These are phyloP conservation scores for Notothenia rossii DNA, from an alignment of 2,113 vertebrate genomes.

Conservation along the genomic window DNA sequence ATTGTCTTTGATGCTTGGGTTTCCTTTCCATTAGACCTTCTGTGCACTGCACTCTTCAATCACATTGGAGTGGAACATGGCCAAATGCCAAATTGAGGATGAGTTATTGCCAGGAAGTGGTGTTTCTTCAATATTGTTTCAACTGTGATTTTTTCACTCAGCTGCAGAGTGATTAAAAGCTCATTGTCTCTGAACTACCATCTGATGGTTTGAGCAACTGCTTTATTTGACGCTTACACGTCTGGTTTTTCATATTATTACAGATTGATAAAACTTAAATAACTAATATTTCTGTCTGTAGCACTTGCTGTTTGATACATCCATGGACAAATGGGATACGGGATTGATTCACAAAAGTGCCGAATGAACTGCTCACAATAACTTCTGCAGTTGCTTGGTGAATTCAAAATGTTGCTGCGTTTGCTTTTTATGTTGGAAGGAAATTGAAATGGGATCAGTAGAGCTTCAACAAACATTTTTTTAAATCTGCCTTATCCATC, in stretches of 20 bases:
- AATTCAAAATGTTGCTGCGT: too few relatives aligned
- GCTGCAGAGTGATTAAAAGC: conserved; percentile 41
- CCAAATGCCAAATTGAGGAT: conserved; percentile 38
- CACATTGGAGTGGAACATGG: conserved; percentile 32
- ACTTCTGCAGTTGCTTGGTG: too few relatives aligned
- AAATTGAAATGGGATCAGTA: too few relatives aligned
- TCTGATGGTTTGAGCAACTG: neutral
- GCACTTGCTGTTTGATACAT: neutral
- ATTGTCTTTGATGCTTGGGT: conserved; percentile 14
- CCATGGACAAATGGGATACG: too few relatives aligned
- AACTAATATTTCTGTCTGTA: neutral
- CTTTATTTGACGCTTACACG: neutral
- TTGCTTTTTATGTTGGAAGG: too few relatives aligned
- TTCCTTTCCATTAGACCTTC: conserved; percentile 15
- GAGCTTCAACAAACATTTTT: too few relatives aligned
- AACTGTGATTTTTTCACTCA: conserved; percentile 28
- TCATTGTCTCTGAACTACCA: conserved; percentile 21
- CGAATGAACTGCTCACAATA: too few relatives aligned
- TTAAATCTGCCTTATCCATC: too few relatives aligned
- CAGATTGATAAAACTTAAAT: conserved; percentile 1
- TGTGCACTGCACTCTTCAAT: conserved; percentile 18
- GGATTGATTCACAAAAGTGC: too few relatives aligned
- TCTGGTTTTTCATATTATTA: neutral
- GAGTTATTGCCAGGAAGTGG: conserved; percentile 26
- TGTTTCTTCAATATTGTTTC: conserved; percentile 15